These are phyloP conservation scores for Cistogaster globosa DNA, from an alignment of 2,888 invertebrate genomes.

Conservation along the genomic window DNA sequence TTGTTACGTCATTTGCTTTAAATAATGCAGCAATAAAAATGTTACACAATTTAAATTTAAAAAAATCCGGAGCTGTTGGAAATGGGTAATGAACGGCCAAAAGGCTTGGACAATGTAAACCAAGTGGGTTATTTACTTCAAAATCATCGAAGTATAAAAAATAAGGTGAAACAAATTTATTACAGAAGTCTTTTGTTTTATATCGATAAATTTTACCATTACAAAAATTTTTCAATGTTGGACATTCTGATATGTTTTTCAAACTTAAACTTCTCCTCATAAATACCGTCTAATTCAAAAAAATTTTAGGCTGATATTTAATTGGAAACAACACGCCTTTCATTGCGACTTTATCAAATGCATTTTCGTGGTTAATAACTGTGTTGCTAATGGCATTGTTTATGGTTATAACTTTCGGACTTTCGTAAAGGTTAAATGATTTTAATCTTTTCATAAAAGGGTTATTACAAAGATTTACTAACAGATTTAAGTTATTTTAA, in stretches of 20 bases:
- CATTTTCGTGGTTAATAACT: too few species aligned
- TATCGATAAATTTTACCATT: slow-evolving; percentile 37
- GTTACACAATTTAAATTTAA: slow-evolving; percentile 41
- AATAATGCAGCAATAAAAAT: slow-evolving; percentile 25
- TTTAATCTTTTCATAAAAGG: too few species aligned
- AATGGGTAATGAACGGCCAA: slow-evolving; percentile 49
- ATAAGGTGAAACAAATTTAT: slow-evolving; percentile 32
- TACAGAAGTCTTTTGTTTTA: slow-evolving; percentile 21
- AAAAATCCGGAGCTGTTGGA: slow-evolving; percentile 35
- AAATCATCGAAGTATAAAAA: slow-evolving; percentile 42
- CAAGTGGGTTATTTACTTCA: slow-evolving; percentile 50
- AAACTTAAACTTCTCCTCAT: slow-evolving; percentile 24
- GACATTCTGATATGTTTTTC: neutral
- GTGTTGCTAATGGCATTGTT: too few species aligned
- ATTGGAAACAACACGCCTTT: too few species aligned
- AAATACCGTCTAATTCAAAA: too few species aligned
- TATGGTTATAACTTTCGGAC: too few species aligned
- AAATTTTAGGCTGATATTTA: too few species aligned
- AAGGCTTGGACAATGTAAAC: slow-evolving; percentile 29
- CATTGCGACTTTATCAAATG: too few species aligned
- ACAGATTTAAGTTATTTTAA: too few species aligned
- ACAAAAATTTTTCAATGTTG: slow-evolving; percentile 42
- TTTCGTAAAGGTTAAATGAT: too few species aligned
- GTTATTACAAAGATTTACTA: too few species aligned
- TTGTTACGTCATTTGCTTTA: too few species aligned